Conservation (phyloP, 2,888 invertebrate genomes). For the Linyphia triangularis region DNA sequence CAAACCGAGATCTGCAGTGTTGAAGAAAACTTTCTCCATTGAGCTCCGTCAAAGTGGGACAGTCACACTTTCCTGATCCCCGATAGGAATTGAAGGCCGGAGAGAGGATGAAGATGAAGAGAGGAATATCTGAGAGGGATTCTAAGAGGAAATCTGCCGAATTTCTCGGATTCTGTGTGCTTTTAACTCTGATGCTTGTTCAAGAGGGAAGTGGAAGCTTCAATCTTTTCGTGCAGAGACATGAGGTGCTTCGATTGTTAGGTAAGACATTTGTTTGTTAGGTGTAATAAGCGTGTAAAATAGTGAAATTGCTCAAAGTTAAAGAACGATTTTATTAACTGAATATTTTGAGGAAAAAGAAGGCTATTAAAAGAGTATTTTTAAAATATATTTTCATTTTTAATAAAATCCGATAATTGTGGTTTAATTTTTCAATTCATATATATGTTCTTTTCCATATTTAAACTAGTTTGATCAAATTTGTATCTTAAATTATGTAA, state of each 20-base stretch:
- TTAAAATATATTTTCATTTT: too few relatives aligned
- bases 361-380: too few relatives aligned
- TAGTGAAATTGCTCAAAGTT: too few relatives aligned
- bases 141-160: background rate
- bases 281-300: too few relatives aligned
- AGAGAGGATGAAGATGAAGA: conserved; percentile 24
- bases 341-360: too few relatives aligned
- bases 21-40: background rate
- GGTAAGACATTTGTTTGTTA: conserved; percentile 44
- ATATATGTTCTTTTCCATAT: too few relatives aligned
- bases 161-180: background rate
- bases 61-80: background rate
- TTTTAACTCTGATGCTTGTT: background rate
- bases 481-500: too few relatives aligned
- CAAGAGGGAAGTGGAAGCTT: conserved; percentile 26
- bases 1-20: background rate
- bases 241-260: conserved; percentile 46
- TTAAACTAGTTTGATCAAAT: too few relatives aligned
- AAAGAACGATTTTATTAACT: too few relatives aligned
- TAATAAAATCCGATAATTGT: too few relatives aligned
- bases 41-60: background rate
- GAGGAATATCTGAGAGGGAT: conserved; percentile 16
- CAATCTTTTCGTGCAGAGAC: conserved; percentile 43
- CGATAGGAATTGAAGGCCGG: background rate
- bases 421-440: too few relatives aligned